phyloP scores from a whole-genome alignment of 1,140 invertebrate genomes.

The Marisa cornuarietis region DNA sequence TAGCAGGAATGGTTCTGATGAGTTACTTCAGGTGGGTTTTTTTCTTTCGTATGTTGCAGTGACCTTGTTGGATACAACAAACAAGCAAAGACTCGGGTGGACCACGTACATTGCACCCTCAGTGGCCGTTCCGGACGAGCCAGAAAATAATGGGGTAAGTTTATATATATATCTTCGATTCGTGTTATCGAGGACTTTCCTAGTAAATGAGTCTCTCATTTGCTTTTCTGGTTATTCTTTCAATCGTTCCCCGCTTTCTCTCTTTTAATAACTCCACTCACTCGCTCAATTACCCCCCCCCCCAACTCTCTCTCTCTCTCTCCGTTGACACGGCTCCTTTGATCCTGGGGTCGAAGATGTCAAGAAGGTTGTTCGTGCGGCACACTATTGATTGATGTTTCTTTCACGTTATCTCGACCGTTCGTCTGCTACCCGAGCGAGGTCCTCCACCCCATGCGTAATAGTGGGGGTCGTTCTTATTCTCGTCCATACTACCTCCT shows the following conservation, averaged over 20 bases:
- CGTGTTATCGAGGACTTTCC: not conserved
- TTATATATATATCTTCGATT: too few relatives aligned
- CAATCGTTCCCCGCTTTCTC: not conserved
- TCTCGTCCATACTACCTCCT: too few relatives aligned
- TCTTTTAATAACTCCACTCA: not conserved
- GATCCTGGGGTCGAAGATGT: too few relatives aligned
- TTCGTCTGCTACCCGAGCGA: too few relatives aligned
- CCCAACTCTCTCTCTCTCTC: not conserved
- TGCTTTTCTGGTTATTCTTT: not conserved
- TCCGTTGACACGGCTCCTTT: not conserved
- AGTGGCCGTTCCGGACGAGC: not conserved
- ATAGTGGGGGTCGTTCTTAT: too few relatives aligned
- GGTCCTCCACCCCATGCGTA: too few relatives aligned
- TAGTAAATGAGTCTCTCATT: not conserved
- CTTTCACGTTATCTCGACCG: too few relatives aligned
- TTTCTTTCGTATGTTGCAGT: not conserved
- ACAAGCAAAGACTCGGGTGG: slow-evolving; percentile 12
- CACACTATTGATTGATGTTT: too few relatives aligned
- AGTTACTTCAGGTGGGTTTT: not conserved
- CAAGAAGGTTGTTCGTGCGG: too few relatives aligned
- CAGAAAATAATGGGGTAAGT: slow-evolving; percentile 15
- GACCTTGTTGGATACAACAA: slow-evolving; percentile 8
- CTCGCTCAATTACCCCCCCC: not conserved
- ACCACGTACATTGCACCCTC: slow-evolving; percentile 3
- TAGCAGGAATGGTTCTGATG: too few relatives aligned